These are phyloP conservation scores for Papilio demoleus DNA, from an alignment of 2,888 invertebrate genomes.

Conservation along the genomic window DNA sequence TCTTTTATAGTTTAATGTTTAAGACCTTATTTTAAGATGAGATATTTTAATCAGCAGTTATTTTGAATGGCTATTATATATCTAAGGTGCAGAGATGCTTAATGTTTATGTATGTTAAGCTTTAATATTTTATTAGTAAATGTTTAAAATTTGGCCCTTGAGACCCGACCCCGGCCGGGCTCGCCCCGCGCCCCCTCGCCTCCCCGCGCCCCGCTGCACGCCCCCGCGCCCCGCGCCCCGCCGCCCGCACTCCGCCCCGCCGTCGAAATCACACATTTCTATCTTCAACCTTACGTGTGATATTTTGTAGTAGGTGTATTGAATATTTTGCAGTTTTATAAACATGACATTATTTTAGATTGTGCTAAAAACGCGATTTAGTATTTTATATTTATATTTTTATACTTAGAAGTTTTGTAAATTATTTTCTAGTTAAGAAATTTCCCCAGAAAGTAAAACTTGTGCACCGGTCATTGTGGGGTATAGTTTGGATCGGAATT, in stretches of 20 bases:
- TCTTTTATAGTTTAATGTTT: slow-evolving; percentile 78
- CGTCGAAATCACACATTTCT: slow-evolving; percentile 48
- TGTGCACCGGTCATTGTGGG: slow-evolving; percentile 63
- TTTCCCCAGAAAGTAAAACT: slow-evolving; percentile 56
- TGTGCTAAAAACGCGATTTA: slow-evolving; percentile 65
- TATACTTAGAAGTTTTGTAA: slow-evolving; percentile 78
- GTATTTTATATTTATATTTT: slow-evolving; percentile 71
- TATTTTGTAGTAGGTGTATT: slow-evolving; percentile 77
- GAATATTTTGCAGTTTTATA: slow-evolving; percentile 70
- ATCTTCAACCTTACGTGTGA: slow-evolving; percentile 73
- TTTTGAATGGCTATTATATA: slow-evolving; percentile 83
- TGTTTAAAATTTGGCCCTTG: slow-evolving; percentile 79
- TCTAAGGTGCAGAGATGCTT: slow-evolving; percentile 83
- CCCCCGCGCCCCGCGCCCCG: slow-evolving; percentile 36
- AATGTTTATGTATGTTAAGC: slow-evolving; percentile 84
- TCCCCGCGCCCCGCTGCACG: slow-evolving; percentile 41
- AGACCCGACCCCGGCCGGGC: slow-evolving; percentile 53
- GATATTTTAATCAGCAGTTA: slow-evolving; percentile 84
- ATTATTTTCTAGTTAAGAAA: slow-evolving; percentile 75
- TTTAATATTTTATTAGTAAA: slow-evolving; percentile 84
- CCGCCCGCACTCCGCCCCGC: slow-evolving; percentile 40
- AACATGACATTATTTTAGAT: slow-evolving; percentile 66
- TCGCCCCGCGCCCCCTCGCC: slow-evolving; percentile 47
- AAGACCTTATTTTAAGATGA: slow-evolving; percentile 82
- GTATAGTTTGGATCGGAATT: slow-evolving; percentile 15